Evolutionary conservation across 1,140 invertebrate species (phyloP), one percentile per base, ranked within the genome.

Genomic region (Drosophila neocordata): DNA sequence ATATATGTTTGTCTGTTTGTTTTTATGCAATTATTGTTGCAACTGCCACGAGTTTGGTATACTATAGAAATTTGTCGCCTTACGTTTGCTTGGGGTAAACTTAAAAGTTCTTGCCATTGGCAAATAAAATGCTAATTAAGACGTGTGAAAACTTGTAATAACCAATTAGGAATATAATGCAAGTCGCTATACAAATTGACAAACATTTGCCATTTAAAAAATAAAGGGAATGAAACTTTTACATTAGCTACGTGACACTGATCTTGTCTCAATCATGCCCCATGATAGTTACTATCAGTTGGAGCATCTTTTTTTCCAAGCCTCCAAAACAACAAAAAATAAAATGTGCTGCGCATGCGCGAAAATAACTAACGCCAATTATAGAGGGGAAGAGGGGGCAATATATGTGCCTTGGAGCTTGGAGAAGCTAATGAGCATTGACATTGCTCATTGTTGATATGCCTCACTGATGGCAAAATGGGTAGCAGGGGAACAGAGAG

Each of bases 131-230:
- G 72, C 75, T 56, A 59, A 37, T 73, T 55, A 59, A 69, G 72
- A 71, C 77, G 71, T 79, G 64, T 79, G 65, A 63, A 48, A 67
- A 62, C 73, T 69, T 51, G 69, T 65, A 87, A 78, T 81, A 74
- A 71, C 82, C 71, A 87, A 87, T 85, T 87, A 85, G 58, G 65
- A 78, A 65, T 77, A 61, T 75, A 63, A 69, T 66, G 65, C 77
- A 65, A 75, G 56, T 12, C 15, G 35, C 34, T 35, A 35, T 8
- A 59, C 34, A 37, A 59, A 34, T 34, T 60, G 69, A 78, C 77
- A 85, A 85, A 85, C 82, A 87, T 87, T 82, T 87, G 78, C 78
- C 77, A 85, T 85, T 87, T 81, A 76, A 81, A 75, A 62, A 62
- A 41, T 20, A 20, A 31, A 31, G 27, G 7, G 41, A 48, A 76